These are phyloP conservation scores for Liposcelis brunnea DNA, from an alignment of 2,888 invertebrate species.

Conservation along the genomic window DNA sequence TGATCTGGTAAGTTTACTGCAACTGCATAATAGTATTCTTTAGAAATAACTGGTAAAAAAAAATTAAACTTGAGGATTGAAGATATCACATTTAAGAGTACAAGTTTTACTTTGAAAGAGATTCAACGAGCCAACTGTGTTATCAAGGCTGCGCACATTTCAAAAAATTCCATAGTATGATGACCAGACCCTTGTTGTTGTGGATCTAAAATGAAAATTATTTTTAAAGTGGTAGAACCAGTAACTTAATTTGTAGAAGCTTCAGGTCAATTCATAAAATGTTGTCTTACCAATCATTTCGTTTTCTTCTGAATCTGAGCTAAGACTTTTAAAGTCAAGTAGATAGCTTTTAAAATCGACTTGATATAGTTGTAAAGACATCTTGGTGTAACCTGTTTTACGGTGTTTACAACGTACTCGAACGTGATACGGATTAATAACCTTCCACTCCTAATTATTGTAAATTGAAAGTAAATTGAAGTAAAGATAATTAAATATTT, in stretches of 20 bases:
- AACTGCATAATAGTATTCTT: too few relatives aligned
- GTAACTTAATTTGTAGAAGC: too few relatives aligned
- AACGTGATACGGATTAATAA: slow-evolving; percentile 93
- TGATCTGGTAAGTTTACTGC: too few relatives aligned
- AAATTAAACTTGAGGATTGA: too few relatives aligned
- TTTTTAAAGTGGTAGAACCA: too few relatives aligned
- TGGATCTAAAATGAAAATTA: slow-evolving; percentile 21
- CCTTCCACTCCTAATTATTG: slow-evolving; percentile 74
- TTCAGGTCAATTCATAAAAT: too few relatives aligned
- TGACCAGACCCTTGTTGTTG: slow-evolving; percentile 43
- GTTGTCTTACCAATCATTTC: slow-evolving; percentile 16
- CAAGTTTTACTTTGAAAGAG: too few relatives aligned
- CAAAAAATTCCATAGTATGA: slow-evolving; percentile 99
- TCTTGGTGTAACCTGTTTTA: slow-evolving; percentile 67
- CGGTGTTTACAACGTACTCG: slow-evolving; percentile 81
- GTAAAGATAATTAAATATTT: too few relatives aligned
- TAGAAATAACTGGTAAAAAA: too few relatives aligned
- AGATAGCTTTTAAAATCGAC: slow-evolving; percentile 97
- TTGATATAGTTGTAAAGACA: slow-evolving; percentile 97
- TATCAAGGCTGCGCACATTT: slow-evolving; percentile 98
- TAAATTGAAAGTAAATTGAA: slow-evolving; percentile 6
- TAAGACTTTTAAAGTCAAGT: slow-evolving; percentile 86
- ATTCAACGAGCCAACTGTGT: slow-evolving; percentile 85
- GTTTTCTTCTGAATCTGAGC: slow-evolving; percentile 29
- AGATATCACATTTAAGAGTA: too few relatives aligned